Evolutionary conservation across 1,140 invertebrate genomes (phyloP), one percentile per base, ranked within the genome.

Genomic region (Patella vulgata): DNA sequence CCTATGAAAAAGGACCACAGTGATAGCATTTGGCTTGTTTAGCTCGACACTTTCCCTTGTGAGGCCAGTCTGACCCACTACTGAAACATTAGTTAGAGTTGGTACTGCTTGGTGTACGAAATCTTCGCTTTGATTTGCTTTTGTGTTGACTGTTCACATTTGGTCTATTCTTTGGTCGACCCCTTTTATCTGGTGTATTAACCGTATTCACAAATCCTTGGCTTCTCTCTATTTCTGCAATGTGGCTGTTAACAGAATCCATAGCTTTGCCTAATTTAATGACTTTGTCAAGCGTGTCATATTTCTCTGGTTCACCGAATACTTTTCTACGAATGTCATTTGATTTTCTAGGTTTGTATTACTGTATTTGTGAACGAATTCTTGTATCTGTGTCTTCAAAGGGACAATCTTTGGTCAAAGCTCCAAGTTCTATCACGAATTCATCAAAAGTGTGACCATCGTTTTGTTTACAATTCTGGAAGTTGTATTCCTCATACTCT

Each of bases 351-450:
- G 47, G 19, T 55, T n/a, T n/a, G n/a, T n/a, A n/a, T n/a, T 68
- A 65, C n/a, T 64, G 59, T 25, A 68, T 64, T 59, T 71, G 69
- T 12, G 46, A 58, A 28, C 57, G 64, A 3, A 71, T 55, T 68
- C 68, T 61, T 3, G 23, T 25, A 11, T 71, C 54, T 12, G 12
- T 43, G 33, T 67, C 30, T 5, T 2, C 8, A 51, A 68, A 68
- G 40, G 64, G 61, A 42, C 61, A 68, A 28, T 58, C 57, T 31
- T 50, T 27, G 14, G 57, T 58, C 17, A 59, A 42, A 28, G 57
- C 31, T 51, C 59, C 51, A 3, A 68, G 53, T 17, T 53, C 6
- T 6, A 61, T 71, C n/a, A 57, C 56, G 46, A 39, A 71, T 11
- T 48, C 46, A 36, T 71, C 60, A 3, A 60, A 33, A 9, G 52